Evolutionary conservation across 2,888 invertebrate genomes (phyloP).

Genomic region (Anoplius nigerrimus): DNA sequence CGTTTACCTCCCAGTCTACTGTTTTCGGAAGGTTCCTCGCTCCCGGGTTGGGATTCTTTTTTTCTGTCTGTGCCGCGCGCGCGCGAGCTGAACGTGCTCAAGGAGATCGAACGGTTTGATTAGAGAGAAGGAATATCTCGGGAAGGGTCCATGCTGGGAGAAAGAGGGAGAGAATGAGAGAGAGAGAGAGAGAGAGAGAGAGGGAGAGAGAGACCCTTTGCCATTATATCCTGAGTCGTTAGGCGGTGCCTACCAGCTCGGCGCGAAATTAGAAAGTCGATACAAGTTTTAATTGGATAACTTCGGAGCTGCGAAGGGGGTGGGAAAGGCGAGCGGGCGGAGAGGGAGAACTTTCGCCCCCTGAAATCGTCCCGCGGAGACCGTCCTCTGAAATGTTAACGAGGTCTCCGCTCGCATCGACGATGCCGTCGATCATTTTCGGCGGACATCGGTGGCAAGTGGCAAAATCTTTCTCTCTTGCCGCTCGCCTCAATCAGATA

Average conservation of each 20-base stretch:
- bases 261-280: slow-evolving; percentile 30
- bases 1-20: no score
- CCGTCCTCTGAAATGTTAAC: slow-evolving; percentile 19
- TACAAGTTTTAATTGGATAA: slow-evolving; percentile 41
- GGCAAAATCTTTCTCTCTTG: no score
- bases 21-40: neutral
- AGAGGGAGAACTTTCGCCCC: slow-evolving; percentile 18
- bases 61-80: slow-evolving; percentile 4
- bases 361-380: slow-evolving; percentile 10
- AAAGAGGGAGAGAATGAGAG: neutral
- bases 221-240: neutral
- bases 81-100: no score
- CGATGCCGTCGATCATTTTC: neutral
- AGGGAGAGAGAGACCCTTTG: neutral
- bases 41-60: slow-evolving; percentile 14
- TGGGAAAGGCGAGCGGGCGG: no score
- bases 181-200: no score
- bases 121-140: neutral
- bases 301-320: no score
- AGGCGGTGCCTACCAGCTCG: neutral
- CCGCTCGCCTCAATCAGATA: no score
- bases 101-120: neutral
- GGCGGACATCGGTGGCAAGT: no score
- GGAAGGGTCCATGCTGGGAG: neutral
- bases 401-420: neutral